Evolutionary conservation across 1,140 invertebrate species (phyloP).

Genomic region (Dendroctonus valens): DNA sequence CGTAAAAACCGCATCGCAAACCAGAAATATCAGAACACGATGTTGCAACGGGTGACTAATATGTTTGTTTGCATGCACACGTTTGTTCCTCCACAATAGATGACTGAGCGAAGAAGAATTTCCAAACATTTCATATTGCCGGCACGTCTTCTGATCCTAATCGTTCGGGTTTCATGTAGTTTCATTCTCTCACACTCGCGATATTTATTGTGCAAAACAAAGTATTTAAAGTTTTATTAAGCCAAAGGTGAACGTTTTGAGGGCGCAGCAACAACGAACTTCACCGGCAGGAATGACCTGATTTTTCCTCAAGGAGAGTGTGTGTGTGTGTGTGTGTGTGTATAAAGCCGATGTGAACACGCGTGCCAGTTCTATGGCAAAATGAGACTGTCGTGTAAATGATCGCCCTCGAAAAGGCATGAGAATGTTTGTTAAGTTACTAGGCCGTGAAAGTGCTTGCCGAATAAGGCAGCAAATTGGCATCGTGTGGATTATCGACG

Average conservation of each 20-base stretch:
- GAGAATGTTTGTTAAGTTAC: too few relatives aligned
- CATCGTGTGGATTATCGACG: too few relatives aligned
- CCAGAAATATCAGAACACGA: too few relatives aligned
- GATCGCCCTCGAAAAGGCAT: too few relatives aligned
- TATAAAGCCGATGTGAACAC: neutral
- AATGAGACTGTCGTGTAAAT: neutral
- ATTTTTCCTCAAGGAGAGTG: neutral
- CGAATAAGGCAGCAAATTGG: too few relatives aligned
- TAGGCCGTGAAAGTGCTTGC: too few relatives aligned
- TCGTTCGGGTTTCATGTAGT: conserved; percentile 7
- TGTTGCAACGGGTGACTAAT: too few relatives aligned
- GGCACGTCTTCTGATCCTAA: conserved; percentile 12
- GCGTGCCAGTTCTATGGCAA: neutral
- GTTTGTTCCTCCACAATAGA: neutral
- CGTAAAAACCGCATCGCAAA: too few relatives aligned
- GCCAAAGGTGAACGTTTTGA: conserved; percentile 14
- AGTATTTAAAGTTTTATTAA: conserved; percentile 12
- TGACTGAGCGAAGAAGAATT: conserved; percentile 12
- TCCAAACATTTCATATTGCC: conserved; percentile 14
- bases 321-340: neutral
- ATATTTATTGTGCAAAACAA: conserved; percentile 11
- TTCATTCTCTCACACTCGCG: conserved; percentile 16
- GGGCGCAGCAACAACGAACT: conserved; percentile 2
- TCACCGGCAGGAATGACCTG: neutral
- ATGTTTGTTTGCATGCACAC: too few relatives aligned